Evolutionary conservation across 2,888 invertebrate species (phyloP).

Genomic region (Yponomeuta malinellus): DNA sequence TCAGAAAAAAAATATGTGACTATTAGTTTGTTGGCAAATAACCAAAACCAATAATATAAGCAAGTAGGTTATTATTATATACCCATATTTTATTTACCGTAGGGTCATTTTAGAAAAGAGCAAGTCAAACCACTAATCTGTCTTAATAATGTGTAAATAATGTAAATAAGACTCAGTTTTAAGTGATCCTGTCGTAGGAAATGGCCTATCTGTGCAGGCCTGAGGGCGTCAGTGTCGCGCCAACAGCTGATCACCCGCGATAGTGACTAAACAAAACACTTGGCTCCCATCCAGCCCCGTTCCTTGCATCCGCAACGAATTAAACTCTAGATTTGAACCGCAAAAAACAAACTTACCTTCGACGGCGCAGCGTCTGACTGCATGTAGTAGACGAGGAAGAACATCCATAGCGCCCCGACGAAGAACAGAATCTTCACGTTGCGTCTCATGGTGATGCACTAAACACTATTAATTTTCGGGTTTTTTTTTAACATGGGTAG

Average conservation of each 20-base stretch:
- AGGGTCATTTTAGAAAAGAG: not conserved
- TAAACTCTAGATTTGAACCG: slow-evolving; percentile 17
- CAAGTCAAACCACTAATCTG: not conserved
- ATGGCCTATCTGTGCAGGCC: slow-evolving; percentile 13
- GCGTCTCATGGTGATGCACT: slow-evolving; percentile 51
- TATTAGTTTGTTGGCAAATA: no score
- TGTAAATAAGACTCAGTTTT: not conserved
- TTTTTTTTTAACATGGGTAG: not conserved
- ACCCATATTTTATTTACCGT: no score
- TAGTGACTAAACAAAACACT: slow-evolving; percentile 1
- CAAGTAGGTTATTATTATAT: no score
- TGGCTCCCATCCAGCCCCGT: not conserved
- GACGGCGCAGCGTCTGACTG: slow-evolving; percentile 52
- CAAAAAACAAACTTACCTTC: slow-evolving; percentile 43
- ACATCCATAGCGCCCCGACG: slow-evolving; percentile 63
- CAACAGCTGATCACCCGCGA: slow-evolving; percentile 40
- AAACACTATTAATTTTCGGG: slow-evolving; percentile 7
- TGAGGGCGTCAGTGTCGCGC: slow-evolving; percentile 12
- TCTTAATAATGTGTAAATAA: not conserved
- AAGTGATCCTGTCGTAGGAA: not conserved
- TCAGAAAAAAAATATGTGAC: no score
- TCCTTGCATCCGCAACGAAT: slow-evolving; percentile 4
- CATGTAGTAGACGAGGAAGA: slow-evolving; percentile 66
- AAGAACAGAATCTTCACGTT: slow-evolving; percentile 65
- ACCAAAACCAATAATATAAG: no score